Evolutionary conservation across 2,797 vertebrate genomes (phyloP).

Genomic region (Cirrhinus mrigala): DNA sequence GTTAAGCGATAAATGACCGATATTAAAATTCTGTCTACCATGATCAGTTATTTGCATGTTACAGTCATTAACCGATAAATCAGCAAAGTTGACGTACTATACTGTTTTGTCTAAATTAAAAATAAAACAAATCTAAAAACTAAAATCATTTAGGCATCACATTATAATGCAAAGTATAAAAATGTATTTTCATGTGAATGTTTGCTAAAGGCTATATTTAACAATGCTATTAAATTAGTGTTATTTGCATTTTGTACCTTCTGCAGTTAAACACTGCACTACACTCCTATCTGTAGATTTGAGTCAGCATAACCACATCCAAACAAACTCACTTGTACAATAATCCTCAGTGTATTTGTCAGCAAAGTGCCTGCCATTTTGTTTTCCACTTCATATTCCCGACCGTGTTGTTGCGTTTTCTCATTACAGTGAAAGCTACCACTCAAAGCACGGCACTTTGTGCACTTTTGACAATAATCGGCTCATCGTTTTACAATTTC

Average conservation of each 20-base stretch:
- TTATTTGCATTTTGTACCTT: not conserved
- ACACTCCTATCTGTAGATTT: not conserved
- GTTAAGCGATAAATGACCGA: not conserved
- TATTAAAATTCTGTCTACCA: not conserved
- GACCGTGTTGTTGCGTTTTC: not conserved
- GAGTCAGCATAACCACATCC: not conserved
- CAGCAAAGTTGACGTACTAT: not conserved
- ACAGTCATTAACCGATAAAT: not conserved
- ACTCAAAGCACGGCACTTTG: not conserved
- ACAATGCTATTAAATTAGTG: not conserved
- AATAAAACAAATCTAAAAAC: not conserved
- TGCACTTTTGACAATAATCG: not conserved
- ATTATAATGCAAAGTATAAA: not conserved
- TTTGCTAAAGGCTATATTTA: conserved; percentile 2
- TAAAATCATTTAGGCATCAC: not conserved
- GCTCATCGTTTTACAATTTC: not conserved
- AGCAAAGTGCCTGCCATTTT: not conserved
- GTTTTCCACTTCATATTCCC: not conserved
- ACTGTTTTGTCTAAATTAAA: not conserved
- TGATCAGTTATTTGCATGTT: not conserved
- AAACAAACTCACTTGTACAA: not conserved
- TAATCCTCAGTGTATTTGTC: not conserved
- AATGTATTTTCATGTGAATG: not conserved
- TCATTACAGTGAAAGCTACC: not conserved
- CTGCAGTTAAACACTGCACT: not conserved